These are phyloP conservation scores for Perithous albicinctus DNA, from an alignment of 2,888 invertebrate species.

Conservation along the genomic window DNA sequence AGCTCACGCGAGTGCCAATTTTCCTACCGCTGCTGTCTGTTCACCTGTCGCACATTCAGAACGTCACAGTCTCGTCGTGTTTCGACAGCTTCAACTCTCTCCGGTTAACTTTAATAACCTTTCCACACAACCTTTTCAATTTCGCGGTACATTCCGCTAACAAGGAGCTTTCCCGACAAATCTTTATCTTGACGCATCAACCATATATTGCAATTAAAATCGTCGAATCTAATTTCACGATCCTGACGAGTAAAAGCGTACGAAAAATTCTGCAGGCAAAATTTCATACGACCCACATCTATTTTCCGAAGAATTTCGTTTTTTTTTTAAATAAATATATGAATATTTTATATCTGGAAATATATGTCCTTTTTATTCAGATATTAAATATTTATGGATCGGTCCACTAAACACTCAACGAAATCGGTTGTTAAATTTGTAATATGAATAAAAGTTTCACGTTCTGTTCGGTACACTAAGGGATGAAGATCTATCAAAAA, in stretches of 20 bases:
- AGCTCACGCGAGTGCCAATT: slow-evolving; percentile 55
- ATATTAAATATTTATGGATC: no score
- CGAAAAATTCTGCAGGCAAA: no score
- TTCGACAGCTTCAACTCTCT: not conserved
- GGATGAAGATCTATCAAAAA: no score
- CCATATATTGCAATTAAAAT: not conserved
- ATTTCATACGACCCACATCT: no score
- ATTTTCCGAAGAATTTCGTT: no score
- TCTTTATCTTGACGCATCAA: not conserved
- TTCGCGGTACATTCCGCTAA: slow-evolving; percentile 4
- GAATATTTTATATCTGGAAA: no score
- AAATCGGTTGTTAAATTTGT: no score
- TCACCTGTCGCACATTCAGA: slow-evolving; percentile 21
- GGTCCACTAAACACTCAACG: no score
- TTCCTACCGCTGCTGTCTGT: slow-evolving; percentile 35
- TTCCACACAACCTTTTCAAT: not conserved
- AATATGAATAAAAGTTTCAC: no score
- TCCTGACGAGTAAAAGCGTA: not conserved
- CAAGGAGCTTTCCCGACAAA: not conserved
- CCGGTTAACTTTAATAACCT: not conserved
- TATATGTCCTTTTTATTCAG: no score
- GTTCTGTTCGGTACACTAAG: no score
- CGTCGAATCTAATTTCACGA: not conserved
- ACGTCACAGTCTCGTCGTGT: not conserved
- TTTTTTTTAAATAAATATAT: no score